phyloP scores from a whole-genome alignment of 2,797 vertebrate genomes.

The Catharus ustulatus region DNA sequence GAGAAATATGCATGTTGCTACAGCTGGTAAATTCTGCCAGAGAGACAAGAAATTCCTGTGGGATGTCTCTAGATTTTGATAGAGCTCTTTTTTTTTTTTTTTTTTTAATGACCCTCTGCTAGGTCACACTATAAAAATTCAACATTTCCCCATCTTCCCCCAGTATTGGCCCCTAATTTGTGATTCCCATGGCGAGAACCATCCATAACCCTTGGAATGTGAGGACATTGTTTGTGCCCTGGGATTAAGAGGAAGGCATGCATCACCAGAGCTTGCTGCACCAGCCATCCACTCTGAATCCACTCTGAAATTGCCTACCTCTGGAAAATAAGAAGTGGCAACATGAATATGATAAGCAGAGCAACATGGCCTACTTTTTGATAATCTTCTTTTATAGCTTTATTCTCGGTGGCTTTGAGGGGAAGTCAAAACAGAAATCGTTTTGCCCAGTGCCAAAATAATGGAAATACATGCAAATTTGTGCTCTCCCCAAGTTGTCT shows the following conservation, averaged over 20 bases:
- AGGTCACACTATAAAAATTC: not conserved
- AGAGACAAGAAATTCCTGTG: not conserved
- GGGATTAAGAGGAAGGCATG: not conserved
- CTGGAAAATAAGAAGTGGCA: conserved; percentile 40
- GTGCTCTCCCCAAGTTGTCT: not conserved
- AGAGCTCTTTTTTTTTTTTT: not conserved
- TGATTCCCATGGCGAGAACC: not conserved
- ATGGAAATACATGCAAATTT: not conserved
- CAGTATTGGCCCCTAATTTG: not conserved
- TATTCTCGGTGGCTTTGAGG: not conserved
- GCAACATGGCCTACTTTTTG: conserved; percentile 30
- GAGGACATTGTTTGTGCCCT: not conserved
- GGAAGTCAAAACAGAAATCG: not conserved
- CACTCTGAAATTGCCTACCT: not conserved
- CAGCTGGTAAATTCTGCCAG: conserved; percentile 3
- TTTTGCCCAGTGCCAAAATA: not conserved
- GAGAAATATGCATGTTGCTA: not conserved
- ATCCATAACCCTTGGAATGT: not conserved
- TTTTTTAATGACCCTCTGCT: not conserved
- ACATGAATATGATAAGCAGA: conserved; percentile 25
- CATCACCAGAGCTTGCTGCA: not conserved
- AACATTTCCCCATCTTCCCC: not conserved
- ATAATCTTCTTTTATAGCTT: conserved; percentile 32
- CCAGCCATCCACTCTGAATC: not conserved
- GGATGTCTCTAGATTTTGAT: not conserved